phyloP scores from a whole-genome alignment of 2,888 invertebrate species.

The Yponomeuta evonymella region DNA sequence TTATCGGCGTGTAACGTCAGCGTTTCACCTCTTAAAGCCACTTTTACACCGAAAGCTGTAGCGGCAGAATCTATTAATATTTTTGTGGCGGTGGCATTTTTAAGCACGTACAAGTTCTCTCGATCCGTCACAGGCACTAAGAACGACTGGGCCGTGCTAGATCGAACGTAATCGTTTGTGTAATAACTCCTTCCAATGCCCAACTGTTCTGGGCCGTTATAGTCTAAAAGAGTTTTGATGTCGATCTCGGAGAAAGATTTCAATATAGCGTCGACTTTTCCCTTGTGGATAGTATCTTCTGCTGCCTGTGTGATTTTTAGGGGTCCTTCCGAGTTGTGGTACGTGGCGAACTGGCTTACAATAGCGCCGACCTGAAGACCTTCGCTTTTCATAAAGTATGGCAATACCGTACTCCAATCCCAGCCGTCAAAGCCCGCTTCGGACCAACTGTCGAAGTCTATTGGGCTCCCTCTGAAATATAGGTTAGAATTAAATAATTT shows the following conservation, averaged over 20 bases:
- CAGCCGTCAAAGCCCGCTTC: constrained; percentile 4
- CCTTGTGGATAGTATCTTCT: neutral
- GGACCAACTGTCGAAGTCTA: constrained; percentile 14
- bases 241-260: neutral
- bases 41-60: constrained; percentile 16
- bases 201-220: constrained; percentile 16
- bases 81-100: constrained; percentile 14
- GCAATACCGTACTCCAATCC: neutral
- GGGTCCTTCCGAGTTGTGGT: constrained; percentile 6
- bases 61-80: constrained; percentile 7
- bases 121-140: constrained; percentile 20
- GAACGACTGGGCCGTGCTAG: constrained; percentile 12
- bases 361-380: neutral
- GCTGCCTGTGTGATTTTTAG: constrained; percentile 16
- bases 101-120: constrained; percentile 16
- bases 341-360: neutral
- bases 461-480: constrained; percentile 15
- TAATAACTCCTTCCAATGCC: constrained; percentile 8
- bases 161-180: neutral
- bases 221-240: neutral
- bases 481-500: too few species aligned
- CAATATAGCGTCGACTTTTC: neutral
- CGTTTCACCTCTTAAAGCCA: neutral
- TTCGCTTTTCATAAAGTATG: constrained; percentile 12
- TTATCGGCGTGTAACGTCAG: constrained; percentile 15